Conservation (phyloP, 2,888 invertebrate species). For the Ptychoptera albimana region DNA sequence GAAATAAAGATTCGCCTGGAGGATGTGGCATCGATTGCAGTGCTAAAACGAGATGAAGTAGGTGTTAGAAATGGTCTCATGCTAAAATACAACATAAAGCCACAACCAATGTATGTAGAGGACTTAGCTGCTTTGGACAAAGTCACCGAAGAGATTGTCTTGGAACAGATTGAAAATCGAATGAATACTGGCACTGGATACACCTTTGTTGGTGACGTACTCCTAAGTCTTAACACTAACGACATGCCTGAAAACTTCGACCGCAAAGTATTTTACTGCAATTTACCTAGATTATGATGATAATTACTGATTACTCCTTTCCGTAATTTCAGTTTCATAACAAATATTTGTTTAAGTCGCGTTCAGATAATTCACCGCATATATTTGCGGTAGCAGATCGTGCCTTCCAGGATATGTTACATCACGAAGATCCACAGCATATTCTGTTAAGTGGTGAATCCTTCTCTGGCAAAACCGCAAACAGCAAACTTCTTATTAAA, state of each 20-base stretch:
- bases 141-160: constrained; percentile 53
- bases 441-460: constrained; percentile 82
- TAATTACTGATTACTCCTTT: background rate
- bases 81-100: constrained; percentile 33
- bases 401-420: constrained; percentile 80
- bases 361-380: constrained; percentile 81
- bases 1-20: constrained; percentile 38
- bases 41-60: constrained; percentile 22
- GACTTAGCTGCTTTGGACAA: constrained; percentile 65
- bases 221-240: constrained; percentile 68
- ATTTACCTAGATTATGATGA: constrained; percentile 7
- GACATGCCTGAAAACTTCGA: constrained; percentile 18
- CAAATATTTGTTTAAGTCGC: constrained; percentile 68
- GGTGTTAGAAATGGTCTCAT: constrained; percentile 26
- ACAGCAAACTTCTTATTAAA: constrained; percentile 58
- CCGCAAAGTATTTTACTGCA: constrained; percentile 1
- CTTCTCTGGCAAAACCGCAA: constrained; percentile 81
- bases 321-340: constrained; percentile 48
- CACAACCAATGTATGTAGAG: constrained; percentile 63
- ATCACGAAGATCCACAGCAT: constrained; percentile 73
- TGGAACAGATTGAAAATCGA: constrained; percentile 52
- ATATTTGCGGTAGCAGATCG: constrained; percentile 79
- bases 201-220: constrained; percentile 66
- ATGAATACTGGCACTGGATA: constrained; percentile 49
- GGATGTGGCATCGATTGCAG: constrained; percentile 30